phyloP scores from a whole-genome alignment of 1,140 invertebrate genomes.

The Chrysopa pallens region DNA sequence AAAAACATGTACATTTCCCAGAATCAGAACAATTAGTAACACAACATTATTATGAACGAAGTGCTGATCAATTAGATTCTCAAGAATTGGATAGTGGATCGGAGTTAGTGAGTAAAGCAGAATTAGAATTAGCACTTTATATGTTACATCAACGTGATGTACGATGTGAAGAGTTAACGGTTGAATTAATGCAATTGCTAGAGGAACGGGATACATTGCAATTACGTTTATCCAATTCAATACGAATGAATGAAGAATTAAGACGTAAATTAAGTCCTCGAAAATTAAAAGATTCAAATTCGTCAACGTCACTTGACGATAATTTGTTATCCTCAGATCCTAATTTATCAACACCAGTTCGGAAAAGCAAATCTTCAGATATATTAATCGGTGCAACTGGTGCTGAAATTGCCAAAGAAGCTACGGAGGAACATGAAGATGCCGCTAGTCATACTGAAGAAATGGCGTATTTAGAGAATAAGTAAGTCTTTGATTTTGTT shows the following conservation, averaged over 20 bases:
- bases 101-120: constrained; percentile 27
- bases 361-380: constrained; percentile 9
- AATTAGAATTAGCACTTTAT: constrained; percentile 66
- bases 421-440: constrained; percentile 10
- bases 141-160: constrained; percentile 77
- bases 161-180: constrained; percentile 71
- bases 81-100: constrained; percentile 9
- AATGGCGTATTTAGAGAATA: not conserved
- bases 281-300: not conserved
- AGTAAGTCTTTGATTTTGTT: not conserved
- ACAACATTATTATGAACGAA: not conserved
- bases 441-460: constrained; percentile 1
- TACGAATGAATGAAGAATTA: constrained; percentile 48
- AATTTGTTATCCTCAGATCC: constrained; percentile 4
- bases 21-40: not conserved
- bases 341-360: not conserved
- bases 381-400: constrained; percentile 10
- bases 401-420: constrained; percentile 13
- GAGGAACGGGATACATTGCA: constrained; percentile 74
- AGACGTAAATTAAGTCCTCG: constrained; percentile 18
- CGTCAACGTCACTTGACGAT: not conserved
- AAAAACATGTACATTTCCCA: not conserved
- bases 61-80: not conserved
- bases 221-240: constrained; percentile 56
- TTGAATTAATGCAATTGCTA: constrained; percentile 63